Evolutionary conservation across 1,140 invertebrate species (phyloP), one percentile per base, ranked within the genome.

Genomic region (Eubasilissa regina): DNA sequence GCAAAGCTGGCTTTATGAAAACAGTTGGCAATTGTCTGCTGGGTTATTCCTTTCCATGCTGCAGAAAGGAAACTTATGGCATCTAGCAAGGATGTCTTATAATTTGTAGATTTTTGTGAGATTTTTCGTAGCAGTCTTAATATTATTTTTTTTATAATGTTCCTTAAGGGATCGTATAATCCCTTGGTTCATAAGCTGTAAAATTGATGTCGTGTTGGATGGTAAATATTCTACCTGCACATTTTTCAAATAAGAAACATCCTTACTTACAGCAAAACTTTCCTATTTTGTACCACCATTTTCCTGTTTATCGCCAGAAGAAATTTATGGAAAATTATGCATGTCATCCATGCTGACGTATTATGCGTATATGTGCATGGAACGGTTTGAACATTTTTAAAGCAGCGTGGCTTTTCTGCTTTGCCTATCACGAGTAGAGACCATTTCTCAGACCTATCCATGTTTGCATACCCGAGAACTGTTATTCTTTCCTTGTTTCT

Each of bases 401-500:
- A 83, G 81, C 85, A 89, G 11, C 83, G 77, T 7, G 86, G 87
- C 21, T 86, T 86, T 72, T 68, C 53, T 7, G 75, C 84, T 81
- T 88, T 89, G 44, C 88, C 86, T 48, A 88, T 86, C 1, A 88
- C 81, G 12, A 89, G 72, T 21, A 87, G 81, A 48, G 85, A 84
- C 73, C 85, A 81, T 84, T 89, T 89, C 77, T 88, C 85, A 11
- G 81, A 84, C 3, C 89, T 87, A 35, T 74, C 79, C 84, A 87
- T 86, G 78, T 89, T 89, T 17, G 84, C 80, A 68, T 83, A 85
- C 35, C 89, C 83, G 70, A 90, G 78, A 56, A 89, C 84, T 13
- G 87, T 90, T 0, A 89, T 51, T 75, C 87, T 84, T 64, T 86
- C 85, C 83, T 90, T 90, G 9, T 83, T 85, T 64, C 85, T 56